Percentiles rank a stretch among this genome's conserved stretches.
phyloP scores from a whole-genome alignment of 2,888 invertebrate genomes.

The Belgica antarctica region DNA sequence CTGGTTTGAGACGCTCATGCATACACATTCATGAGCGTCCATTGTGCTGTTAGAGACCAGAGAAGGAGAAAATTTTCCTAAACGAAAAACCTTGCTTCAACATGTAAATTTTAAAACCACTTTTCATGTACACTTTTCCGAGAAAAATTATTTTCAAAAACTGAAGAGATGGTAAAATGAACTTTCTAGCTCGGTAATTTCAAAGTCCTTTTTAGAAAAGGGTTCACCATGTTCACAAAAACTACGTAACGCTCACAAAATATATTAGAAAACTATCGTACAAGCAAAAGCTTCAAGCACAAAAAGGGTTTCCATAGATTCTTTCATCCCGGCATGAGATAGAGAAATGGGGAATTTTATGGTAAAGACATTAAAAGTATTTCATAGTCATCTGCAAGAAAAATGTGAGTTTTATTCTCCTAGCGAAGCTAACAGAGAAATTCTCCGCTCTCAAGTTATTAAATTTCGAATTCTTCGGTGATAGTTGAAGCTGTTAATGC shows the following conservation, averaged over 20 bases:
- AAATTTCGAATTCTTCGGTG: no score
- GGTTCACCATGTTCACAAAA: conserved; percentile 5
- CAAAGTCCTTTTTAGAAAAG: conserved; percentile 2
- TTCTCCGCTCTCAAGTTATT: no score
- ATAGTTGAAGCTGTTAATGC: no score
- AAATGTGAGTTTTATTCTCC: no score
- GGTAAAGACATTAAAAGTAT: conserved; percentile 20
- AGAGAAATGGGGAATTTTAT: background rate
- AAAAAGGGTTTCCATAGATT: conserved; percentile 20
- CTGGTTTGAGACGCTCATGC: background rate
- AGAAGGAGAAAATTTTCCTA: conserved; percentile 23
- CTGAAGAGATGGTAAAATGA: conserved; percentile 8
- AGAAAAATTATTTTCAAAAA: conserved; percentile 28
- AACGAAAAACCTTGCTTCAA: conserved; percentile 40
- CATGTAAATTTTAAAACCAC: conserved; percentile 43
- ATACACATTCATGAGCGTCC: conserved; percentile 2
- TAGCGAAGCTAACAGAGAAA: no score
- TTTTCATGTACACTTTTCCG: conserved; percentile 37
- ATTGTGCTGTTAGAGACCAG: conserved; percentile 15
- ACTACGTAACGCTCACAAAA: background rate
- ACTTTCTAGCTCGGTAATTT: background rate
- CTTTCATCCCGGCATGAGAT: conserved; percentile 9
- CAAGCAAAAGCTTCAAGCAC: conserved; percentile 1
- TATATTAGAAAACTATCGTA: conserved; percentile 30
- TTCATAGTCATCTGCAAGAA: conserved; percentile 11